Evolutionary conservation across 1,140 invertebrate genomes (phyloP).

Genomic region (Varroa destructor): DNA sequence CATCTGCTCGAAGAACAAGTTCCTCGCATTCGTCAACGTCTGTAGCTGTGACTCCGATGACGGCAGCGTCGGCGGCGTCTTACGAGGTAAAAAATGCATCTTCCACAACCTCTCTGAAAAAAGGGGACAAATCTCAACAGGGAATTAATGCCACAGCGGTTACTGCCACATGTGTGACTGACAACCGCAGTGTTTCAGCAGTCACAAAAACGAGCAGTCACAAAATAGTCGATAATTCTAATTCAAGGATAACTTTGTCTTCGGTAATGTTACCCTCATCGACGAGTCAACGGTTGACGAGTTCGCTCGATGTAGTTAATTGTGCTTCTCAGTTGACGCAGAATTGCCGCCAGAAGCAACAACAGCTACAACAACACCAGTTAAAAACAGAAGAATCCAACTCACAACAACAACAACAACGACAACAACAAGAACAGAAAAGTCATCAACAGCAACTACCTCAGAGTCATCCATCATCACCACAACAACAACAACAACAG

Average conservation of each 20-base stretch:
- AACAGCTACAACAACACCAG: no score
- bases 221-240: background rate
- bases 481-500: slow-evolving; percentile 7
- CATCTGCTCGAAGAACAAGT: background rate
- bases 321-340: slow-evolving; percentile 26
- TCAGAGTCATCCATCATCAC: background rate
- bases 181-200: background rate
- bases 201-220: background rate
- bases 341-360: background rate
- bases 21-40: background rate
- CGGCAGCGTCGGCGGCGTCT: background rate
- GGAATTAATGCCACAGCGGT: background rate
- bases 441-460: no score
- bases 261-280: background rate
- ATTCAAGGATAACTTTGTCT: background rate
- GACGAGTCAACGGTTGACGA: background rate
- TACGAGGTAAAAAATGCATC: background rate
- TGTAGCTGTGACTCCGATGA: background rate
- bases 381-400: no score
- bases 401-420: no score
- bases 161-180: background rate
- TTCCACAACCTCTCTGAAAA: background rate
- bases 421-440: no score
- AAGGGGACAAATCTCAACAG: background rate
- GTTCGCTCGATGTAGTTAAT: background rate